Base-by-base conservation (phyloP, 2,113 vertebrate species). In the Osmerus eperlanus region DNA sequence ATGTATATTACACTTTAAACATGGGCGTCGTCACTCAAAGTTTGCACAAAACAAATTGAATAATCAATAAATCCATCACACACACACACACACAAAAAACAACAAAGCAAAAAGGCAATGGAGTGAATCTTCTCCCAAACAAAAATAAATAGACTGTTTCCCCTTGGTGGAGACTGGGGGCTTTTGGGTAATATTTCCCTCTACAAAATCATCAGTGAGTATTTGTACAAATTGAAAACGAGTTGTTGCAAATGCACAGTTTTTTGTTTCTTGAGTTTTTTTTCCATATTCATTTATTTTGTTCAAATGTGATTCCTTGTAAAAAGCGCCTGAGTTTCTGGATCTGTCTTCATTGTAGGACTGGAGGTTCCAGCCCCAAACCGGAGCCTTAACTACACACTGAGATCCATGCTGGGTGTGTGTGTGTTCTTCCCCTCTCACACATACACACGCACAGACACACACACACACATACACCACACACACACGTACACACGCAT, bases 311-410 rank as follows among this genome's bases (percentile, higher is more conserved):
- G 92, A 93, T 91, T 94, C 91, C 87, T 94, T 90, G 85, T 94
- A 95, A 92, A 98, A 98, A 97, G 94, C 95, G 96, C 97, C 96
- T 99, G 97, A 99, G 97, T 94, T 95, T 94, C 93, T 94, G 93
- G 93, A 95, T 94, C 92, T 95, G 93, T 94, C 92, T 92, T 90
- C 84, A 83, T 92, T 92, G 73, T n/a, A 41, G 69, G 70, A 89
- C 83, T 41, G 90, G 87, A 91, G 36, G 88, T 90, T 85, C 91
- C 89, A 90, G 92, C 93, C 89, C 92, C 85, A 78, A 85, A 93
- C 91, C 91, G 91, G 94, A 95, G 95, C 93, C 93, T 91, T 92
- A 93, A 91, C 91, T 90, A 90, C 85, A 84, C 63, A 88, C 87
- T 75, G 80, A 82, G 83, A 88, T 82, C 69, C 54, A 18, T 32